Conservation (phyloP, 2,113 vertebrate species). For the Malaclemys terrapin region DNA sequence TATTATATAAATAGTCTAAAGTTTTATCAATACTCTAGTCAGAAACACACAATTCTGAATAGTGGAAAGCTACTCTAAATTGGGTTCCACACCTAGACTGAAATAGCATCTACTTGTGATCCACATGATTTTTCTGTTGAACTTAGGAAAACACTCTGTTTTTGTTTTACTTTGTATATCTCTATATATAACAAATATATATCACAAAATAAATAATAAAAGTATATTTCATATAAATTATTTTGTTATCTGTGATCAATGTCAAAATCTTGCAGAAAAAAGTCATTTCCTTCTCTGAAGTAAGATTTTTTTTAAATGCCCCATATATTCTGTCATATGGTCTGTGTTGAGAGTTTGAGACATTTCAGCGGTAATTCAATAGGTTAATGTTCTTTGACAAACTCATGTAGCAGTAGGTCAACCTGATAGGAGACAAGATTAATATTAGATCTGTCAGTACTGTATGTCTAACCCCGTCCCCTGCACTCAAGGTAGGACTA, state of each 20-base stretch:
- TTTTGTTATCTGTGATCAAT: constrained; percentile 43
- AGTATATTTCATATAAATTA: neutral
- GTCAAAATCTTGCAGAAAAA: constrained; percentile 55
- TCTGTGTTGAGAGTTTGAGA: constrained; percentile 43
- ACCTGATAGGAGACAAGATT: constrained; percentile 30
- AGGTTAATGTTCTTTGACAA: constrained; percentile 30
- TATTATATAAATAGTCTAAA: neutral
- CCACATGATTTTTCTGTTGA: no score
- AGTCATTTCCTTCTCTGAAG: constrained; percentile 64
- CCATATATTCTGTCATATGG: constrained; percentile 21
- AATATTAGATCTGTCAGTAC: constrained; percentile 50
- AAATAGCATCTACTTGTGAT: no score
- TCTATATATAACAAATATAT: no score
- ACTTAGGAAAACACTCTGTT: no score
- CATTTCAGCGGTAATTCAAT: constrained; percentile 70
- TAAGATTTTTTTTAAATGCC: constrained; percentile 48
- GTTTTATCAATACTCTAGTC: neutral
- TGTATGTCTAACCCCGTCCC: neutral
- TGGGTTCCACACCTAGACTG: no score
- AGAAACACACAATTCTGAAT: neutral
- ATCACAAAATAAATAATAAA: neutral
- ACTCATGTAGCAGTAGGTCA: constrained; percentile 2
- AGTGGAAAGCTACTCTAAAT: neutral
- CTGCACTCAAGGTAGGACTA: no score
- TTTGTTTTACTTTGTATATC: no score